Evolutionary conservation across 1,140 invertebrate genomes (phyloP), one percentile per base, ranked within the genome.

Genomic region (Sweltsa coloradensis): DNA sequence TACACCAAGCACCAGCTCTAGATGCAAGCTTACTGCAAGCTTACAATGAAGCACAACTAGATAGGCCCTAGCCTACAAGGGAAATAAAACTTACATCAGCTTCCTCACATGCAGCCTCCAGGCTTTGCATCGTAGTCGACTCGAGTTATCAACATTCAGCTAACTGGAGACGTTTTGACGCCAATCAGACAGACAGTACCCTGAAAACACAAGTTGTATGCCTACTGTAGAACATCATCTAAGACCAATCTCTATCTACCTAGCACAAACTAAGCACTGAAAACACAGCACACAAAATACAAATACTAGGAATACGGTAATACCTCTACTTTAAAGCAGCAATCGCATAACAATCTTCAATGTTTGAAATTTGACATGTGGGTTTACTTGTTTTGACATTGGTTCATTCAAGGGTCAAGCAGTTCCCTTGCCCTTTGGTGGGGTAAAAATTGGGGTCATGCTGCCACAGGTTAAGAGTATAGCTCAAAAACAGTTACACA

Each of bases 61-160:
- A n/a, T n/a, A n/a, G n/a, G n/a, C n/a, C n/a, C n/a, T n/a, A n/a
- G n/a, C n/a, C n/a, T n/a, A n/a, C n/a, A n/a, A n/a, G n/a, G n/a
- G 16, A 22, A 16, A 45, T 22, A 6, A 41, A 36, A 68, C 70
- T 67, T 63, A 74, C 72, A 63, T 74, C 71, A 67, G 70, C 71
- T 70, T 74, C 71, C 64, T 74, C 69, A 69, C 69, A 73, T 69
- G 70, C 68, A 60, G 69, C 71, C 61, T 73, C 71, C 69, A 73
- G 65, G 62, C 71, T 73, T 73, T 73, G 72, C 72, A 74, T 74
- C 61, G 63, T 73, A 70, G 58, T 60, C 53, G 58, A 40, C 53
- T 57, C 53, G 56, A 51, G 59, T 54, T 62, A 62, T 63, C 60
- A 60, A 61, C 64, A 63, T 64, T 58, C 58, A 62, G 60, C 59